phyloP scores from a whole-genome alignment of 2,113 vertebrate species.

The Motacilla alba region DNA sequence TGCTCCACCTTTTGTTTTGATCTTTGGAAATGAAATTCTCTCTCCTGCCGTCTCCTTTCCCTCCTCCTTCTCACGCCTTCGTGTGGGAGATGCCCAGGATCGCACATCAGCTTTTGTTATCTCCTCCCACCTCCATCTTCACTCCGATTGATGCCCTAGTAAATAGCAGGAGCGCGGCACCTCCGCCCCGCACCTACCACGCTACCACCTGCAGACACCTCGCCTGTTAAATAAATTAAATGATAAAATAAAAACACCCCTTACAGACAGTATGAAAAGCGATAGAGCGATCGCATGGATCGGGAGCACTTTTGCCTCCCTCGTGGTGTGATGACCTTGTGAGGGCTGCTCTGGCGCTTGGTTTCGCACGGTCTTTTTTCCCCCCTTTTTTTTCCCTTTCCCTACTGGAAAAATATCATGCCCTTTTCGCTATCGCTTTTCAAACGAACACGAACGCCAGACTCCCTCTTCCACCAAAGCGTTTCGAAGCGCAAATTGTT shows the following conservation, averaged over 20 bases:
- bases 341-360: neutral
- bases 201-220: neutral
- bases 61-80: conserved; percentile 8
- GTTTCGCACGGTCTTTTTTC: neutral
- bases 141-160: conserved; percentile 1
- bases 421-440: conserved; percentile 30
- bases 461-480: neutral
- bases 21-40: neutral
- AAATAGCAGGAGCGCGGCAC: conserved; percentile 8
- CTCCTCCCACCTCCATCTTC: conserved; percentile 28
- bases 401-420: neutral
- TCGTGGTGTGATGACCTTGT: conserved; percentile 67
- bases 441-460: neutral
- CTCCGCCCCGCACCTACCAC: neutral
- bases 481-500: neutral
- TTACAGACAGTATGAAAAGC: neutral
- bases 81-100: neutral
- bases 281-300: neutral
- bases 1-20: conserved; percentile 46
- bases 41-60: neutral
- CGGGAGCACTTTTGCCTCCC: neutral
- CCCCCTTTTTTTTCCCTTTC: neutral
- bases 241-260: neutral
- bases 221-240: neutral
- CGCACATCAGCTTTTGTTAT: neutral